Conservation (phyloP, 2,888 invertebrate species). For the Agrochola lychnidis region DNA sequence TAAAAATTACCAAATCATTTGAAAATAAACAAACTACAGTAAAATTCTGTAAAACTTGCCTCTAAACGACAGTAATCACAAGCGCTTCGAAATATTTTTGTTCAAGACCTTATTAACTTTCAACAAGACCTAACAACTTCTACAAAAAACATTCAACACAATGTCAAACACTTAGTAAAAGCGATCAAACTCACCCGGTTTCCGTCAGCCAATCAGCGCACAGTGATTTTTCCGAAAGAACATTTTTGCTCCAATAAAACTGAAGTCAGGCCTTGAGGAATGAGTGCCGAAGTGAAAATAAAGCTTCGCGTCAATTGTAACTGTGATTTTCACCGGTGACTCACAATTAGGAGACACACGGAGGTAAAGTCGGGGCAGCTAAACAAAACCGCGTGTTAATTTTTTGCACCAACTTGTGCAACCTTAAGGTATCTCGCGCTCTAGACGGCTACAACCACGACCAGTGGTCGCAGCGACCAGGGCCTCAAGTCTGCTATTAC, state of each 20-base stretch:
- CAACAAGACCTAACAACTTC: neutral
- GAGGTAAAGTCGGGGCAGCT: neutral
- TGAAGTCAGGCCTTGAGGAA: conserved; percentile 43
- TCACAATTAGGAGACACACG: conserved; percentile 49
- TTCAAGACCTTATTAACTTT: too few species aligned
- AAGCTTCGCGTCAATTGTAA: conserved; percentile 65
- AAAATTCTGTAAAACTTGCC: too few species aligned
- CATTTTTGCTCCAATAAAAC: conserved; percentile 49
- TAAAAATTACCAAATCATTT: too few species aligned
- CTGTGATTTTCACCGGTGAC: conserved; percentile 61
- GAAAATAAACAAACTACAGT: too few species aligned
- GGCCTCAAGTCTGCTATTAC: too few species aligned
- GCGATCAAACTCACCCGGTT: conserved; percentile 52
- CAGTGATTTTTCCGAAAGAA: conserved; percentile 46
- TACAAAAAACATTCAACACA: conserved; percentile 12
- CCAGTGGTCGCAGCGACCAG: too few species aligned
- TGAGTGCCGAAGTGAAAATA: conserved; percentile 70
- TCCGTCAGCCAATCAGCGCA: conserved; percentile 43
- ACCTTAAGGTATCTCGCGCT: too few species aligned
- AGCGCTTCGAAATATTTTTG: too few species aligned
- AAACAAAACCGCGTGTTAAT: too few species aligned
- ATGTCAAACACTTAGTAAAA: conserved; percentile 31
- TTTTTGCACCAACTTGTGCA: too few species aligned
- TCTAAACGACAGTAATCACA: too few species aligned
- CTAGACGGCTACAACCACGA: too few species aligned